Evolutionary conservation across 2,113 vertebrate species (phyloP).

Genomic region (Siniperca chuatsi): DNA sequence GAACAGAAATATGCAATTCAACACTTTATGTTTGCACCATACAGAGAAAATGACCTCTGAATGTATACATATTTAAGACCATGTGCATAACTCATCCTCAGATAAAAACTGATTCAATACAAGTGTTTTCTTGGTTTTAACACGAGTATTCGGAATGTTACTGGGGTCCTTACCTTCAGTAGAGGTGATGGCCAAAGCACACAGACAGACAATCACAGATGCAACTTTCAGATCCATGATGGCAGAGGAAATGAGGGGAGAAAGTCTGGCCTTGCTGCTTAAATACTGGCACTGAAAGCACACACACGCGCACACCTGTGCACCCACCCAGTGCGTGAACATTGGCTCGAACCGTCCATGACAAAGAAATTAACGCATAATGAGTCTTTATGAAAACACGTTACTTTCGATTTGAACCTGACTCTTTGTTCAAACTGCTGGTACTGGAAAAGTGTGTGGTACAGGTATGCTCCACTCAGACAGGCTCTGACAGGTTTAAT

Average conservation of each 20-base stretch:
- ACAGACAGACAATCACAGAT: slow-evolving; percentile 59
- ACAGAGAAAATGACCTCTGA: background rate
- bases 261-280: slow-evolving; percentile 14
- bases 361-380: background rate
- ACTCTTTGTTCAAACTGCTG: background rate
- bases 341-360: background rate
- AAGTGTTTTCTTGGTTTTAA: background rate
- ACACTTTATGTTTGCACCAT: background rate
- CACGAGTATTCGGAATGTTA: background rate
- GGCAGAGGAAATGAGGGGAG: slow-evolving; percentile 16
- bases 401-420: background rate
- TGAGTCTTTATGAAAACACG: background rate
- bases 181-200: slow-evolving; percentile 49
- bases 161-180: slow-evolving; percentile 76
- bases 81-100: background rate
- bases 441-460: background rate
- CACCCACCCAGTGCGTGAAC: slow-evolving; percentile 10
- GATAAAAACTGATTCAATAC: background rate
- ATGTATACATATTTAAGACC: background rate
- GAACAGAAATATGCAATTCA: background rate
- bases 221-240: slow-evolving; percentile 77
- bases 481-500: slow-evolving; percentile 62
- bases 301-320: background rate
- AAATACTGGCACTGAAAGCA: slow-evolving; percentile 30
- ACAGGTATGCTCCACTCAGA: background rate